Evolutionary conservation across 2,888 invertebrate species (phyloP), one percentile per base, ranked within the genome.

Genomic region (Malthinus flaveolus): DNA sequence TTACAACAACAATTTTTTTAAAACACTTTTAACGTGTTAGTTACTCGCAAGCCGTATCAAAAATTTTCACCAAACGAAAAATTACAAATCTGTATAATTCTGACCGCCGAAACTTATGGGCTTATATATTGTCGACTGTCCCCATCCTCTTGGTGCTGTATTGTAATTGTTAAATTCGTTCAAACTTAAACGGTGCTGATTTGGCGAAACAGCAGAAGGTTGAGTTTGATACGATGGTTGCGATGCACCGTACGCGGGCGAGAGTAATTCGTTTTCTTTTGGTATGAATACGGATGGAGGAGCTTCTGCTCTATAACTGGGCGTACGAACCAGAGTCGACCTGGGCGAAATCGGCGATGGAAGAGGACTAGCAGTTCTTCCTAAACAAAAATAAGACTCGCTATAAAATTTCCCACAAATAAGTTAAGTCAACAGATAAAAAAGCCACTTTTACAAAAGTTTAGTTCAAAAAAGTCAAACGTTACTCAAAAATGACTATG

Each of bases 61-160:
- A 23, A 23, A 23, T 23, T 23, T 23, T 2, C 23, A 23, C 51
- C 31, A 32, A 33, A 32, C 8, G 8, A 47, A 15, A 23, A 44
- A 66, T 80, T 81, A 84, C 72, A 81, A 84, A 74, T 84, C 84
- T 34, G 84, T 80, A 71, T 80, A 84, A 47, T 66, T 63, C 12
- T 62, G 59, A 46, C 75, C 84, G 73, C 85, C 85, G 79, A 91
- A 89, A 62, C 87, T 85, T 37, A 91, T 84, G 0, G 91, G 90
- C 57, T 87, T 82, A 79, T 91, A 91, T 46, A 86, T 83, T 66
- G 84, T 83, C 68, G 83, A 83, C 67, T 87, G 84, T 9, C 87
- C 86, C 91, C 93, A 93, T 1, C 93, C 93, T 32, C 92, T 84
- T 3, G 93, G 89, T 32, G 91, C 90, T 0, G 90, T 91, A 69